Conservation (phyloP, 2,888 invertebrate genomes). For the Orthosia cruda region DNA sequence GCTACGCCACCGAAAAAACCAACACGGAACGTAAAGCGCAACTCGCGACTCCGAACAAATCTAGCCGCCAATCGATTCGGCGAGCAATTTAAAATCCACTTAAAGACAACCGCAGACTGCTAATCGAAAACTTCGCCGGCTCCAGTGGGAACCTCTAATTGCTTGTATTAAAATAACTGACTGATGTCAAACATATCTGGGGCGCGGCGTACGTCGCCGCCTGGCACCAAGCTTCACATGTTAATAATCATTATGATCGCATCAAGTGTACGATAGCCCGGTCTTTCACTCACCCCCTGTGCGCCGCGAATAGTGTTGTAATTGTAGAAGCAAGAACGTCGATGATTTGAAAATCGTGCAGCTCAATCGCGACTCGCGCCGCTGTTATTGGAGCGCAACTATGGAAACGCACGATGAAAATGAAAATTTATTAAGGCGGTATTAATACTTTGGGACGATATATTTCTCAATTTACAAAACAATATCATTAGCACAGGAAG, state of each 20-base stretch:
- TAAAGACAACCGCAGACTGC: constrained; percentile 88
- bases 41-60: constrained; percentile 63
- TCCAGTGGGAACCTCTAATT: constrained; percentile 88
- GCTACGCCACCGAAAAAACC: constrained; percentile 62
- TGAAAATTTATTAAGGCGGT: neutral
- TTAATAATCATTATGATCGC: constrained; percentile 92
- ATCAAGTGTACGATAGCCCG: constrained; percentile 91
- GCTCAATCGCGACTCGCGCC: neutral
- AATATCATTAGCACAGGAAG: too few relatives aligned
- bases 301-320: constrained; percentile 62
- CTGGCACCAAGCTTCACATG: constrained; percentile 90
- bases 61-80: constrained; percentile 82
- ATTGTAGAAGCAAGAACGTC: constrained; percentile 41
- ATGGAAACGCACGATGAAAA: neutral
- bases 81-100: constrained; percentile 90
- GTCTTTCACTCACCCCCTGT: constrained; percentile 76
- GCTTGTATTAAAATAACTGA: constrained; percentile 91
- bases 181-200: constrained; percentile 91
- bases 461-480: neutral
- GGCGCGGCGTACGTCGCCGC: constrained; percentile 85
- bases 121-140: constrained; percentile 90
- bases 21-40: constrained; percentile 65
- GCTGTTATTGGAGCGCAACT: neutral
- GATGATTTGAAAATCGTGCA: constrained; percentile 30
- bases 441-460: neutral